These are phyloP conservation scores for Coregonus suidteri DNA, from an alignment of 2,797 vertebrate genomes.

Conservation along the genomic window DNA sequence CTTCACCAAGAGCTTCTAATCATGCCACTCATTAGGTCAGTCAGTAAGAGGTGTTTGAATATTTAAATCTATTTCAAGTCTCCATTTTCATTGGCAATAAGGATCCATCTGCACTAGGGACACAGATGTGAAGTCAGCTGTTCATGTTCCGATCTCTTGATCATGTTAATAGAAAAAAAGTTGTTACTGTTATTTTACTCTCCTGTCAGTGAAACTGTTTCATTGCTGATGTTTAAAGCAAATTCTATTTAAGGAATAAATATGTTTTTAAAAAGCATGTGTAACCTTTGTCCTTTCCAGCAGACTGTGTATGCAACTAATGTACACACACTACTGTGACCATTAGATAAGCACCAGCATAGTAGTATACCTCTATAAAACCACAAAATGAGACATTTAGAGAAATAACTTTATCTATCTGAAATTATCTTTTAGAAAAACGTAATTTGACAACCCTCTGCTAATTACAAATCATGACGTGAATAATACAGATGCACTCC, in stretches of 20 bases:
- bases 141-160: constrained; percentile 5
- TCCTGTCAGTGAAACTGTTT: constrained; percentile 71
- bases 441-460: constrained; percentile 26
- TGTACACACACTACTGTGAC: neutral
- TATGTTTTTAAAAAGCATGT: constrained; percentile 56
- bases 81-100: constrained; percentile 46
- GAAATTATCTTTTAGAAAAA: constrained; percentile 11
- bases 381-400: neutral
- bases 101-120: constrained; percentile 55
- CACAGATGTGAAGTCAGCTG: constrained; percentile 11
- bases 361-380: neutral
- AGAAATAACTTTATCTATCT: constrained; percentile 27
- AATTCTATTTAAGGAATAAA: constrained; percentile 91
- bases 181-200: constrained; percentile 46
- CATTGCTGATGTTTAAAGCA: constrained; percentile 75
- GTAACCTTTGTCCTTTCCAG: constrained; percentile 25
- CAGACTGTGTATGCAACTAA: neutral
- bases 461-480: constrained; percentile 29
- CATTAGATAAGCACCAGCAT: neutral
- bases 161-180: constrained; percentile 14
- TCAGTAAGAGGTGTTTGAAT: neutral
- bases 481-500: constrained; percentile 20
- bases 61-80: neutral
- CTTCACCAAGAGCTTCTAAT: neutral
- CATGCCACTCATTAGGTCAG: neutral